Evolutionary conservation across 2,888 invertebrate genomes (phyloP).

Genomic region (Lydus trimaculatus): DNA sequence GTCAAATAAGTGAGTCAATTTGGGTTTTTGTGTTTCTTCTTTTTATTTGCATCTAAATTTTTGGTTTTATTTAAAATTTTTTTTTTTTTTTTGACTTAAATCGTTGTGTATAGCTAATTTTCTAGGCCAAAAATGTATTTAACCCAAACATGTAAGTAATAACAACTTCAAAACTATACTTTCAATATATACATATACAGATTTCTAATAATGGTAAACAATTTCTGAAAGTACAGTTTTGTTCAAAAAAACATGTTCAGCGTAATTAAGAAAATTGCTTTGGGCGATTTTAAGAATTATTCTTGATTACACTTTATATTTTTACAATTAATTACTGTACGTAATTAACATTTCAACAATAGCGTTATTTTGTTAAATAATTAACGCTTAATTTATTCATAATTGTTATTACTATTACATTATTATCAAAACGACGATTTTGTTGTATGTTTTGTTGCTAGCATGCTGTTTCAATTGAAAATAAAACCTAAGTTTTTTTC

Average conservation of each 20-base stretch:
- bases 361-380: not conserved
- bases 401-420: not conserved
- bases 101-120: conserved; percentile 10
- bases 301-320: not conserved
- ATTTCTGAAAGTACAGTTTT: not conserved
- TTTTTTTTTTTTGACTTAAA: conserved; percentile 31
- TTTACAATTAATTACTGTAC: not conserved
- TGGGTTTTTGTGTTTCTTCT: conserved; percentile 34
- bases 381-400: not conserved
- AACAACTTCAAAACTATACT: not conserved
- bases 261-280: no score
- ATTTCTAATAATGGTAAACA: no score
- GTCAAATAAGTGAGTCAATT: conserved; percentile 53
- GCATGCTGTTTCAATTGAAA: conserved; percentile 34
- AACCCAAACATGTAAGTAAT: not conserved
- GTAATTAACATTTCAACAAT: not conserved
- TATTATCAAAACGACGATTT: not conserved
- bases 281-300: no score
- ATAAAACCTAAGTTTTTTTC: conserved; percentile 25
- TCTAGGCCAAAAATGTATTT: conserved; percentile 8
- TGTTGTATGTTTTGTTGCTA: conserved; percentile 25
- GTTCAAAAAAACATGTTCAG: no score
- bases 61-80: no score
- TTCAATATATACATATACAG: no score
- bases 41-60: no score